phyloP scores from a whole-genome alignment of 2,888 invertebrate genomes.

The Drosophila imparisetae region DNA sequence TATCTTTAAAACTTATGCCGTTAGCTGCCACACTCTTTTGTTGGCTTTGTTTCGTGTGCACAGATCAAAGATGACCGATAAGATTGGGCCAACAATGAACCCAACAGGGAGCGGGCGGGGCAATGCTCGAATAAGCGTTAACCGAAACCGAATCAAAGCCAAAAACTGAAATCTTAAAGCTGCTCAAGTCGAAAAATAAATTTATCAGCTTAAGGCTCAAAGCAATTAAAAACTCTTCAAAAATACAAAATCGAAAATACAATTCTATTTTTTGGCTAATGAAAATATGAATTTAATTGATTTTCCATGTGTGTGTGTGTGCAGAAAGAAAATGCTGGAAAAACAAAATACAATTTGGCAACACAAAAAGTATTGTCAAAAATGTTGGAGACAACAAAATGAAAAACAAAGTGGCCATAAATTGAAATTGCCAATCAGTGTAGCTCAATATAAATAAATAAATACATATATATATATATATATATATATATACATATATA shows the following conservation, averaged over 20 bases:
- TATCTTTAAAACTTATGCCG: conserved; percentile 50
- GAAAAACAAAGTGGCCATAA: conserved; percentile 28
- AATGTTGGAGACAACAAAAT: conserved; percentile 1
- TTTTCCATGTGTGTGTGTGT: conserved; percentile 42
- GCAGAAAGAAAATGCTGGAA: not conserved
- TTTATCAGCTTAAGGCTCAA: not conserved
- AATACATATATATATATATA: not conserved
- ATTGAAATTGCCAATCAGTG: conserved; percentile 26
- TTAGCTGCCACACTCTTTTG: conserved; percentile 65
- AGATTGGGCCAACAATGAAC: conserved; percentile 42
- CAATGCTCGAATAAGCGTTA: conserved; percentile 10
- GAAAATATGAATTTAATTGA: conserved; percentile 57
- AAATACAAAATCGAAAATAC: not conserved
- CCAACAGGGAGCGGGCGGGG: not conserved
- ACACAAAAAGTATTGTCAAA: conserved; percentile 3
- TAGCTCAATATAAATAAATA: conserved; percentile 9
- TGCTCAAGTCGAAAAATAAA: not conserved
- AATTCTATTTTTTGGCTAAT: conserved; percentile 13
- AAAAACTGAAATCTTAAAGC: conserved; percentile 5
- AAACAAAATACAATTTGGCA: not conserved
- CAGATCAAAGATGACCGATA: conserved; percentile 61
- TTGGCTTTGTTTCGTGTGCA: conserved; percentile 35
- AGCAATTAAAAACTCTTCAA: conserved; percentile 10
- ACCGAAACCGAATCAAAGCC: not conserved
- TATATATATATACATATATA: not conserved